These are phyloP conservation scores for Sebastes steindachneri DNA, from an alignment of 2,797 vertebrate species.

Conservation along the genomic window DNA sequence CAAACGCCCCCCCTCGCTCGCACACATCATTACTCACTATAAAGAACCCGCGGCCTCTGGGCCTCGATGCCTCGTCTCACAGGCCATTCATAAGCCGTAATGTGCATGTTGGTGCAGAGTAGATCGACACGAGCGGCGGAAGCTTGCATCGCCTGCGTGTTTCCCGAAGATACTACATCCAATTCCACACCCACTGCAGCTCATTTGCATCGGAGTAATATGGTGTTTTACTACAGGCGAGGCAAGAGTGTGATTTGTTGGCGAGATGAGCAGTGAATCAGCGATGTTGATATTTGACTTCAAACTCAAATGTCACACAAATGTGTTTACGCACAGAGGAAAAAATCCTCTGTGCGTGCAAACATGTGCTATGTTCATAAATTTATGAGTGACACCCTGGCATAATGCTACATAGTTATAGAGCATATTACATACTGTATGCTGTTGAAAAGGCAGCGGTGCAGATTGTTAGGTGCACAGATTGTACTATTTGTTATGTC, in stretches of 20 bases:
- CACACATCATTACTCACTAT: constrained; percentile 43
- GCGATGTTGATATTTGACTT: constrained; percentile 48
- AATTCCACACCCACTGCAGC: constrained; percentile 29
- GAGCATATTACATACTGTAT: neutral
- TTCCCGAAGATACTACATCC: constrained; percentile 35
- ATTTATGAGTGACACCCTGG: constrained; percentile 21
- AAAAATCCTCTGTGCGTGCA: neutral
- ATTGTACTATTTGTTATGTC: constrained; percentile 37
- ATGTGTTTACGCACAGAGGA: neutral
- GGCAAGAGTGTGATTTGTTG: constrained; percentile 52
- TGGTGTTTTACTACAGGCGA: constrained; percentile 42
- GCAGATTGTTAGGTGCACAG: constrained; percentile 21
- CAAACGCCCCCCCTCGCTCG: neutral
- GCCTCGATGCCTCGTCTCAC: constrained; percentile 32
- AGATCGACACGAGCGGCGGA: constrained; percentile 41
- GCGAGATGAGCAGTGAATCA: constrained; percentile 53
- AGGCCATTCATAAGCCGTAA: constrained; percentile 54
- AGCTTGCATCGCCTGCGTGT: constrained; percentile 20
- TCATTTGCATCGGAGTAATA: constrained; percentile 64
- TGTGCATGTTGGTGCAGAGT: constrained; percentile 31
- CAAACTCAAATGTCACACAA: constrained; percentile 33
- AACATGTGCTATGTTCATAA: neutral
- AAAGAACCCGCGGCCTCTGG: constrained; percentile 31
- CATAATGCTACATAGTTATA: neutral
- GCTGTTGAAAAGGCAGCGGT: neutral